Percentiles rank a stretch among this genome's conserved stretches.
Conservation (phyloP, 2,113 vertebrate genomes). For the Alethe castanea region DNA sequence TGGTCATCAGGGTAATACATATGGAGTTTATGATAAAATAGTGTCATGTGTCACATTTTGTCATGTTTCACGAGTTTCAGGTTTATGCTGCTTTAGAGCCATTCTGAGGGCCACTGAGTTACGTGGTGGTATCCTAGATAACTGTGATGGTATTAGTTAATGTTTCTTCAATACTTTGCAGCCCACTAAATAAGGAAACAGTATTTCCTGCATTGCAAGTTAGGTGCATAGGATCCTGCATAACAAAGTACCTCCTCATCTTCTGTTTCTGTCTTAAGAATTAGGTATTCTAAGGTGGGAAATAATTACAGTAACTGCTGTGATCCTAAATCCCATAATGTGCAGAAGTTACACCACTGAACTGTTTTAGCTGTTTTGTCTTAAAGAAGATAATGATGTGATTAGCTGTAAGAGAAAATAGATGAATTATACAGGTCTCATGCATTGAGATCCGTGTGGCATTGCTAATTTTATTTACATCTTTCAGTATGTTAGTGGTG, state of each 20-base stretch:
- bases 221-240: background rate
- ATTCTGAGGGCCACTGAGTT: background rate
- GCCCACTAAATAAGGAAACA: background rate
- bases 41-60: background rate
- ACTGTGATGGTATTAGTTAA: background rate
- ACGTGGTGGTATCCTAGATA: background rate
- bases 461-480: background rate
- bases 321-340: background rate
- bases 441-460: background rate
- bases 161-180: background rate
- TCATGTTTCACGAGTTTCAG: background rate
- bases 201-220: background rate
- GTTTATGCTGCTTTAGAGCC: background rate
- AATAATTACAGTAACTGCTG: background rate
- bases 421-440: background rate
- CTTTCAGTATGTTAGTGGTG: background rate
- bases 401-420: background rate
- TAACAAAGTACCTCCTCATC: background rate
- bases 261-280: background rate
- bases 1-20: background rate
- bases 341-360: background rate
- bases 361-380: background rate
- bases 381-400: background rate
- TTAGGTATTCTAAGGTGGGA: background rate
- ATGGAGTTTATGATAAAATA: background rate